Conservation (phyloP, 2,888 invertebrate species). For the Andrena praecox region DNA sequence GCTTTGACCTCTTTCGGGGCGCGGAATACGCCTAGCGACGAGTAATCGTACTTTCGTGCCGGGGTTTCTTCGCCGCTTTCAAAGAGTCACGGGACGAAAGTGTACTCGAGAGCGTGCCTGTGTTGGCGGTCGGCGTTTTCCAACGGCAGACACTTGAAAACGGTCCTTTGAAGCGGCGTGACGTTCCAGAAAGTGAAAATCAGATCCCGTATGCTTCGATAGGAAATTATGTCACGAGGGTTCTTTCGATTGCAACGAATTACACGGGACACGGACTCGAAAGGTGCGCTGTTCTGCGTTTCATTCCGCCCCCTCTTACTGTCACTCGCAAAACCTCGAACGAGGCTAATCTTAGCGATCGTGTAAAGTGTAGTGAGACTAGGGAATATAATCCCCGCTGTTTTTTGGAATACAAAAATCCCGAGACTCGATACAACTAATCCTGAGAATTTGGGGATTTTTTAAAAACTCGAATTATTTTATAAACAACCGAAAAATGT, state of each 20-base stretch:
- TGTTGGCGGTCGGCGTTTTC: conserved; percentile 33
- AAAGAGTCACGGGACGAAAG: conserved; percentile 39
- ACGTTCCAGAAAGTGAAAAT: conserved; percentile 46
- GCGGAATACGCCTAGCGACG: conserved; percentile 25
- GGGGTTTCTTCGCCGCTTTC: conserved; percentile 31
- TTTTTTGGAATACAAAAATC: too few relatives aligned
- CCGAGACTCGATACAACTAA: too few relatives aligned
- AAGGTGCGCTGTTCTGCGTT: neutral
- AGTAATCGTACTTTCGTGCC: conserved; percentile 55
- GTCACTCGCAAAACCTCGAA: neutral
- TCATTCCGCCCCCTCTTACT: neutral
- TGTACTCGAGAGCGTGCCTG: conserved; percentile 8
- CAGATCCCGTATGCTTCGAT: conserved; percentile 38
- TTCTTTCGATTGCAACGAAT: conserved; percentile 14
- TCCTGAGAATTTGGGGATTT: too few relatives aligned
- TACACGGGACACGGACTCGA: neutral
- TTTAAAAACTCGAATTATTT: too few relatives aligned
- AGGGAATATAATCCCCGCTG: too few relatives aligned
- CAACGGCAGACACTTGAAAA: conserved; percentile 35
- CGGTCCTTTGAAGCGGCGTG: conserved; percentile 51
- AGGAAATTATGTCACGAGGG: conserved; percentile 44
- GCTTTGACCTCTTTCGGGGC: conserved; percentile 41
- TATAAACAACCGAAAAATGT: too few relatives aligned
- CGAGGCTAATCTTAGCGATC: too few relatives aligned
- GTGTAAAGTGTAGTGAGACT: too few relatives aligned